Evolutionary conservation across 2,797 vertebrate species (phyloP).

Genomic region (Tolypeutes matacus): DNA sequence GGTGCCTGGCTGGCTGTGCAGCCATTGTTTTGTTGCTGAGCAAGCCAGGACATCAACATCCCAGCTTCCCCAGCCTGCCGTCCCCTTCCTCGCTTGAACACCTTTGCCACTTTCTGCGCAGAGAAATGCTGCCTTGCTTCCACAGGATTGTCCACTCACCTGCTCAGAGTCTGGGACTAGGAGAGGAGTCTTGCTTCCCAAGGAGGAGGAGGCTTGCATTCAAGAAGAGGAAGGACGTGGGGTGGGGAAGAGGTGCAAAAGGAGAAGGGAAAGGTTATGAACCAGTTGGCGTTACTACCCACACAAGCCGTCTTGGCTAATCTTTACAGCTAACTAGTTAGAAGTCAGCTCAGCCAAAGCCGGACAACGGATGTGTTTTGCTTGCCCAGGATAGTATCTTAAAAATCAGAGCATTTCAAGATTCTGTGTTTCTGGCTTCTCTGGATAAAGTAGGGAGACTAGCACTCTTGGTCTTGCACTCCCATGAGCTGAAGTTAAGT

Average conservation of each 20-base stretch:
- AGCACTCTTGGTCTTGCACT: not conserved
- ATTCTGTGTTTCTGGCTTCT: slow-evolving; percentile 17
- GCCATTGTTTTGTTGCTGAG: not conserved
- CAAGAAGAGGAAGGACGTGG: not conserved
- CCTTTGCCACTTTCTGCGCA: not conserved
- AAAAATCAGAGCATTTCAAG: not conserved
- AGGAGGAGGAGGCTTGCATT: not conserved
- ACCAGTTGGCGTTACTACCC: too few species aligned
- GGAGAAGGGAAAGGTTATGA: too few species aligned
- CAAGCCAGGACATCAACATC: fast-evolving
- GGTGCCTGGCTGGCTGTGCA: fast-evolving
- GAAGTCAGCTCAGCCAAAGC: too few species aligned
- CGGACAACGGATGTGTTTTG: too few species aligned
- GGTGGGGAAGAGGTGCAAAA: too few species aligned
- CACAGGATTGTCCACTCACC: fast-evolving
- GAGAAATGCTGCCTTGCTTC: not conserved
- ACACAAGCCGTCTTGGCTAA: too few species aligned
- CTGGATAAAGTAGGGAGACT: not conserved
- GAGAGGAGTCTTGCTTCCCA: not conserved
- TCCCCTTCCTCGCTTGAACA: not conserved
- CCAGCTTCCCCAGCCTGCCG: not conserved
- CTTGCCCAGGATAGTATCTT: not conserved
- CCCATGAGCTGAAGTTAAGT: not conserved
- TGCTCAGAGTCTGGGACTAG: not conserved
- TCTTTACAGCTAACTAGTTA: too few species aligned